A percentile compares a stretch with the other conserved stretches of the same genome.
Conservation (phyloP, 2,888 invertebrate species). For the Drosophila nr. medialis region DNA sequence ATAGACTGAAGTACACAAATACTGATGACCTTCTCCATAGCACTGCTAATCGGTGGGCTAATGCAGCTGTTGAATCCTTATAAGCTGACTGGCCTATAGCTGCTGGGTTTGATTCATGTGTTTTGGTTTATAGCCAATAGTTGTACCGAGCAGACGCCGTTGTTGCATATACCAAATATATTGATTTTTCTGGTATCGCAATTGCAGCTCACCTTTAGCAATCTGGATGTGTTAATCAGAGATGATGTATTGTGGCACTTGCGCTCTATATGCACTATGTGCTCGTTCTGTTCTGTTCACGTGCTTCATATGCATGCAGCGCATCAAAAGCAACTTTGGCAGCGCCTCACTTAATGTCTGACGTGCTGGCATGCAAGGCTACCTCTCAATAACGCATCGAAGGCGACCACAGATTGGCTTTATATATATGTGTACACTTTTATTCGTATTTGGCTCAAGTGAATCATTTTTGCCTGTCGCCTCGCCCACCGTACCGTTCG, state of each 20-base stretch:
- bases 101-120: slow-evolving; percentile 34
- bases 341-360: slow-evolving; percentile 31
- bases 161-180: slow-evolving; percentile 24
- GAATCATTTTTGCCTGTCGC: slow-evolving; percentile 27
- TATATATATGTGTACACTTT: slow-evolving; percentile 16
- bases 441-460: slow-evolving; percentile 21
- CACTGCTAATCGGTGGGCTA: slow-evolving; percentile 20
- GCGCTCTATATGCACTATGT: slow-evolving; percentile 45
- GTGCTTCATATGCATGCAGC: slow-evolving; percentile 36
- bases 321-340: slow-evolving; percentile 13
- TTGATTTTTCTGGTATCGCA: slow-evolving; percentile 31
- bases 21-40: background rate
- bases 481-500: slow-evolving; percentile 20
- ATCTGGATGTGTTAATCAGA: slow-evolving; percentile 22
- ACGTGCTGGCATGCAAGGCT: slow-evolving; percentile 63
- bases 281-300: slow-evolving; percentile 48
- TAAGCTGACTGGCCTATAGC: slow-evolving; percentile 13
- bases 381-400: slow-evolving; percentile 48
- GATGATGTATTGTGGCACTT: slow-evolving; percentile 42
- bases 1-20: slow-evolving; percentile 21
- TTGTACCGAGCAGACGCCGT: slow-evolving; percentile 24
- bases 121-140: slow-evolving; percentile 7
- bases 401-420: slow-evolving; percentile 30
- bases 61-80: slow-evolving; percentile 35
- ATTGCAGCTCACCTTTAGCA: slow-evolving; percentile 40